Evolutionary conservation across 2,797 vertebrate genomes (phyloP).

Genomic region (Neosilurus hyrtlii): DNA sequence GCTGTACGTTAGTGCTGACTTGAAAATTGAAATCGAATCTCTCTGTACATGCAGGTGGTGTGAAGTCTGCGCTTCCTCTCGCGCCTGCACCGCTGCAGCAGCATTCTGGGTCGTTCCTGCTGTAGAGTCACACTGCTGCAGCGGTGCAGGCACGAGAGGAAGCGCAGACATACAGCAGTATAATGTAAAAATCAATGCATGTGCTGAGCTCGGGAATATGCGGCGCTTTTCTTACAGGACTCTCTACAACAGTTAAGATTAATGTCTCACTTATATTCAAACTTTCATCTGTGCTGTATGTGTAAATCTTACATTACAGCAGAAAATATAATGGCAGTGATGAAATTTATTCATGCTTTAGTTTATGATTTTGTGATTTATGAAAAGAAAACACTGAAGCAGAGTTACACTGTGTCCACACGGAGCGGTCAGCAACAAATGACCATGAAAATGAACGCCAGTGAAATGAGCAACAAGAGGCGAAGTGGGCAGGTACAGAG

Average conservation of each 20-base stretch:
- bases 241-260: not conserved
- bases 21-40: too few species aligned
- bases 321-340: not conserved
- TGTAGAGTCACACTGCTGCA: conserved; percentile 57
- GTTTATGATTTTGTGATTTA: not conserved
- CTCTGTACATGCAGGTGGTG: not conserved
- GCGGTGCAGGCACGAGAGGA: conserved; percentile 59
- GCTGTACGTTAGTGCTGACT: not conserved
- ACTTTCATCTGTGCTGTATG: too few species aligned
- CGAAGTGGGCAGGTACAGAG: too few species aligned
- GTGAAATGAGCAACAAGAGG: too few species aligned
- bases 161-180: conserved; percentile 52
- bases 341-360: not conserved
- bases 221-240: not conserved
- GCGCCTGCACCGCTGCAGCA: not conserved
- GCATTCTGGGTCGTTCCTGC: too few species aligned
- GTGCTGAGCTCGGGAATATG: conserved; percentile 25
- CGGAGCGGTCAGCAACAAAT: too few species aligned
- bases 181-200: conserved; percentile 42
- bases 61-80: not conserved
- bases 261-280: not conserved
- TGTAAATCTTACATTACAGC: not conserved
- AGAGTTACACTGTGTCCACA: not conserved
- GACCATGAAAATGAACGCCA: too few species aligned
- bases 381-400: not conserved